Base-by-base conservation (phyloP, 2,113 vertebrate species). In the Asarcornis scutulata region DNA sequence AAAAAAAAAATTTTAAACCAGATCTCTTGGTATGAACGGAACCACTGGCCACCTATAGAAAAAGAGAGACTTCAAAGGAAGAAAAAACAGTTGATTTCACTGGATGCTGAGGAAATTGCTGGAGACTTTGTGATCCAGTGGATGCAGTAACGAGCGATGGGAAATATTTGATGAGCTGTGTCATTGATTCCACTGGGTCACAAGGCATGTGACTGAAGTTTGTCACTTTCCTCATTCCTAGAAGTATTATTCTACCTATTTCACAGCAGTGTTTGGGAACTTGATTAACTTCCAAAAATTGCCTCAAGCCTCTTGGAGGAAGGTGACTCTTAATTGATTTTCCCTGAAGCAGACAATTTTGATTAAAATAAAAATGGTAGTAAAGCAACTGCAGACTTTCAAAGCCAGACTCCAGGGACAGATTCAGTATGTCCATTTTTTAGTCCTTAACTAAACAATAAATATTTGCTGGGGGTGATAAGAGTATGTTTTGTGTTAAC, bases 311-410 rank as follows among this genome's bases (percentile, higher is more conserved):
- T 76, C 66, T 86, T 69, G 38, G 40, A 91, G 53, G 75, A 95
- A 92, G 91, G 81, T 95, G 93, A 94, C 83, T 92, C 66, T 93
- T 86, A 94, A 96, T 79, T 95, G 83, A 95, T 95, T 80, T 91
- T 80, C 88, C 83, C 74, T 63, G 69, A 94, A 93, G 88, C 62
- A 92, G 92, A 84, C 21, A 77, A 76, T 92, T 94, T 91, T 96
- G 88, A 93, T 92, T 85, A 89, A 71, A 95, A 95, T 83, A 86
- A 88, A 95, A 86, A 83, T 16, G 11, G 25, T 52, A 91, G 42
- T 29, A 87, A 73, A 84, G n/a, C 60, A 91, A 77, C 46, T 26
- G 53, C 29, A 71, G 32, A 44, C 90, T 90, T 95, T 73, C 56
- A 88, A 88, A 94, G 63, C 9, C 81, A 92, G 15, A 85, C 63